Conservation (phyloP, 2,113 vertebrate species). For the Lagopus muta region DNA sequence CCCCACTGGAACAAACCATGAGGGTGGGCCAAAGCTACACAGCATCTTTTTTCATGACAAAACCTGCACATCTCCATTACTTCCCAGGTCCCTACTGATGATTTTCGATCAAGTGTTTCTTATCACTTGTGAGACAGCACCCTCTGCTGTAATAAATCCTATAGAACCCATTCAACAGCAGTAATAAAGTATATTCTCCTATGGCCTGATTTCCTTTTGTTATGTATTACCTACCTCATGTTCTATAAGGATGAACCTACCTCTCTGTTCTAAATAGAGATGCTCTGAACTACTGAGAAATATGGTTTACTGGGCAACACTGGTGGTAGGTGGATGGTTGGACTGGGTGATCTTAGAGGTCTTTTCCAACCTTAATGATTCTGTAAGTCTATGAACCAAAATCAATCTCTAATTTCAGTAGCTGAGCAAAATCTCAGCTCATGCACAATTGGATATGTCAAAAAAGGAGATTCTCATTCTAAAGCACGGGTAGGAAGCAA, state of each 20-base stretch:
- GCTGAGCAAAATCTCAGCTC: background rate
- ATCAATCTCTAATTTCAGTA: background rate
- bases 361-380: no score
- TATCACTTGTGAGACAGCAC: slow-evolving; percentile 34
- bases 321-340: no score
- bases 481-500: background rate
- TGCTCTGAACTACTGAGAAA: no score
- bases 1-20: background rate
- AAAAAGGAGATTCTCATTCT: background rate
- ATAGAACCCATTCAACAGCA: background rate
- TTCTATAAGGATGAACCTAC: no score
- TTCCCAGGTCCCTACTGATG: background rate
- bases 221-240: no score
- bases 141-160: slow-evolving; percentile 20
- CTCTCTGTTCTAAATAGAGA: no score
- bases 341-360: no score
- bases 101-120: background rate
- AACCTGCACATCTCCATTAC: background rate
- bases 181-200: background rate
- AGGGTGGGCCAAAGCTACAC: background rate
- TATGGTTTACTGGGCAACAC: no score
- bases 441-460: background rate
- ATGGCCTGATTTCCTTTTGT: background rate
- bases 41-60: background rate
- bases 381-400: background rate